These are phyloP conservation scores for Aphelenchoides fujianensis DNA, from an alignment of 1,140 invertebrate genomes.

Conservation along the genomic window DNA sequence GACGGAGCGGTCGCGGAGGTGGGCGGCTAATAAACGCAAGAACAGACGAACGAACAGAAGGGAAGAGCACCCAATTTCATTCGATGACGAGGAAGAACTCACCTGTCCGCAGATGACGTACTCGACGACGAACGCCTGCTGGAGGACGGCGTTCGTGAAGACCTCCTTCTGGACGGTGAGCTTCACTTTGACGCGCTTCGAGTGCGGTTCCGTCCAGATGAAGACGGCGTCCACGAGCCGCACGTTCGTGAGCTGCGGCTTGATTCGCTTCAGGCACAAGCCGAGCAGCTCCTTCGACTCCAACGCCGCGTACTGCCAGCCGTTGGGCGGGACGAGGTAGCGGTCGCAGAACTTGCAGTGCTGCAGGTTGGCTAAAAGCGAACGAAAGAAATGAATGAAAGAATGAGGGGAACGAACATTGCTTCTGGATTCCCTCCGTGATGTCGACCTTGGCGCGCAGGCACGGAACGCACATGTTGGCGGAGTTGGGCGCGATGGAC, in stretches of 20 bases:
- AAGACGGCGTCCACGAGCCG: slow-evolving; percentile 87
- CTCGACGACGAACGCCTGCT: slow-evolving; percentile 91
- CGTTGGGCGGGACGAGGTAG: slow-evolving; percentile 85
- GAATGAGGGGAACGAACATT: slow-evolving; percentile 63
- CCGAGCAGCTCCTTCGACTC: slow-evolving; percentile 89
- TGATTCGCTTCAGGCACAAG: slow-evolving; percentile 87
- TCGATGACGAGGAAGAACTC: no score
- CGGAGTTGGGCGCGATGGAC: slow-evolving; percentile 82
- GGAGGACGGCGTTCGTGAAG: slow-evolving; percentile 66
- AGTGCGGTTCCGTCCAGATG: slow-evolving; percentile 98
- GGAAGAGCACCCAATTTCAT: no score
- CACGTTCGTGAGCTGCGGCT: slow-evolving; percentile 76
- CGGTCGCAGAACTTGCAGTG: slow-evolving; percentile 76
- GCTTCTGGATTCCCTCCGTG: slow-evolving; percentile 91
- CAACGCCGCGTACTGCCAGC: slow-evolving; percentile 82
- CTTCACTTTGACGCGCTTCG: slow-evolving; percentile 92
- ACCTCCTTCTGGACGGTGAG: slow-evolving; percentile 92
- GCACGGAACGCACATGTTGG: slow-evolving; percentile 95
- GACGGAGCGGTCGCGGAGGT: not conserved
- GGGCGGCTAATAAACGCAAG: no score
- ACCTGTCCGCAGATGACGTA: slow-evolving; percentile 79
- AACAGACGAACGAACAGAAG: no score
- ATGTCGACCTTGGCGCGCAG: slow-evolving; percentile 85
- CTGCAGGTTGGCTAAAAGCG: slow-evolving; percentile 70
- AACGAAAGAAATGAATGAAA: not conserved